These are phyloP conservation scores for Acanthiza pusilla DNA, from an alignment of 2,797 vertebrate genomes.

Conservation along the genomic window DNA sequence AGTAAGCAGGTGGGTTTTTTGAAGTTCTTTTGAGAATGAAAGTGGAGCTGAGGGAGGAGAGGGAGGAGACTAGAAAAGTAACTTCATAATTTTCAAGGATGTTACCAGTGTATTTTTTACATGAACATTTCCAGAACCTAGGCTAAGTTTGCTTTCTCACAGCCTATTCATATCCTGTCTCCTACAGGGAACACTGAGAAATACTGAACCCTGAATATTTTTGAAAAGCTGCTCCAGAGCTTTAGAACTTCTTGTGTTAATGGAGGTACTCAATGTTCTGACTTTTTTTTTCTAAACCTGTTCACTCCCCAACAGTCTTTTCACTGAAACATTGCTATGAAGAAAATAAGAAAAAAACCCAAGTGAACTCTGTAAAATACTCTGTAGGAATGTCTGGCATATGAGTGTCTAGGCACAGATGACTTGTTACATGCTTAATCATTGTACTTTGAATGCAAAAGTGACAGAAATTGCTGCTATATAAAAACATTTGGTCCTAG, in stretches of 20 bases:
- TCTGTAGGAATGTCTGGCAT: background rate
- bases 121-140: background rate
- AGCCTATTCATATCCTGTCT: slow-evolving; percentile 9
- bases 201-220: background rate
- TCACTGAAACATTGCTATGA: background rate
- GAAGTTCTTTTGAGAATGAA: background rate
- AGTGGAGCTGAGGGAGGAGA: background rate
- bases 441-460: background rate
- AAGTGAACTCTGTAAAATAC: background rate
- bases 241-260: slow-evolving; percentile 2
- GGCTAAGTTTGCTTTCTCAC: background rate
- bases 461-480: background rate
- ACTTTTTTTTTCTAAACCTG: background rate
- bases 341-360: background rate
- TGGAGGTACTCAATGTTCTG: background rate
- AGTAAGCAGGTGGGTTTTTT: background rate
- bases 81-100: background rate
- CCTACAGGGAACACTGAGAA: background rate
- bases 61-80: background rate
- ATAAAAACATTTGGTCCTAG: background rate
- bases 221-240: background rate
- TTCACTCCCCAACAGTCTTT: background rate
- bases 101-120: background rate
- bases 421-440: background rate
- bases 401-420: background rate